Base-by-base conservation (phyloP, 2,113 vertebrate species). In the Hyaena hyaena region DNA sequence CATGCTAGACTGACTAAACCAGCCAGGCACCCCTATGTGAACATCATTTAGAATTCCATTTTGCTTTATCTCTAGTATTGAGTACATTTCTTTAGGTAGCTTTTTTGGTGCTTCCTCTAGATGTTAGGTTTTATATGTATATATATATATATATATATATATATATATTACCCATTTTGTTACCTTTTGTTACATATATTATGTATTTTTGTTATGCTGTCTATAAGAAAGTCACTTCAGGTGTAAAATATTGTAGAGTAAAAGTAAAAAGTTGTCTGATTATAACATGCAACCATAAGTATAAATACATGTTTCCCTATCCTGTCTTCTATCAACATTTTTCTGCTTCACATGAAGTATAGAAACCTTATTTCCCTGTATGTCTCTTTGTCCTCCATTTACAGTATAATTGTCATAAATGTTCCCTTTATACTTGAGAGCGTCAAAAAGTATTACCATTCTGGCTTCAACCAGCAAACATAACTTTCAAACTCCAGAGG, bases 341-440 rank as follows among this genome's bases (percentile, higher is more conserved):
- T 89, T 82, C 55, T 58, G 80, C 10, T 92, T 92, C 10, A 35
- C 14, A 10, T 45, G 26, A 88, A 45, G 65, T 53, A 2, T 69
- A 61, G 69, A 68, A 81, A 58, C 5, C 31, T 88, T 89, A 31
- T 9, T n/a, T 90, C 48, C n/a, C 11, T 90, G 68, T 76, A 65
- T 5, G 15, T 82, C 31, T 45, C 31, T 96, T 76, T 90, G n/a
- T 53, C 33, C 31, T 84, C 7, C 1, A n/a, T 45, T 92, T 93
- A 63, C 0, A 50, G 55, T 76, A 33, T 39, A 82, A 73, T 79
- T 90, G 39, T 84, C 58, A 28, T 81, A 77, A 95, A 53, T 88
- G 91, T 88, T 94, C 43, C 19, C 83, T 95, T 94, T 77, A 92
- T 28, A 88, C 8, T 90, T 92, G 73, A 80, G 55, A 94, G 92